These are phyloP conservation scores for Panopea generosa DNA, from an alignment of 2,888 invertebrate species.

Conservation along the genomic window DNA sequence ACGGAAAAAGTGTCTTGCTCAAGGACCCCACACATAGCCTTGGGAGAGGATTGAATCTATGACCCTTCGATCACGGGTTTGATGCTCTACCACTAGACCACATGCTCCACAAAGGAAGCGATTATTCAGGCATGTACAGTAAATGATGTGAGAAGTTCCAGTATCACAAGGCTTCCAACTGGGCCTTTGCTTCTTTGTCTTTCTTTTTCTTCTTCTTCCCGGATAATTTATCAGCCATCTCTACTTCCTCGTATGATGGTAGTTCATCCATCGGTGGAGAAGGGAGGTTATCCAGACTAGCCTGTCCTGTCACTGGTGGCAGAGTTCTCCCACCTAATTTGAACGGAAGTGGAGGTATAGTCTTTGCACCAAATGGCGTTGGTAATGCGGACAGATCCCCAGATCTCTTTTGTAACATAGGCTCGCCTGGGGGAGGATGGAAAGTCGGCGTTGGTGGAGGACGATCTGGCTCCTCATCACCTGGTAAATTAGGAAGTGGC, in stretches of 20 bases:
- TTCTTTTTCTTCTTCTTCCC: slow-evolving; percentile 63
- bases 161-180: slow-evolving; percentile 55
- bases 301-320: slow-evolving; percentile 29
- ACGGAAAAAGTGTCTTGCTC: too few relatives aligned
- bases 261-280: slow-evolving; percentile 56
- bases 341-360: slow-evolving; percentile 53
- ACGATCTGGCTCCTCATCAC: slow-evolving; percentile 36
- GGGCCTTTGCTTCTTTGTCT: slow-evolving; percentile 36
- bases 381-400: slow-evolving; percentile 58
- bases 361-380: slow-evolving; percentile 47
- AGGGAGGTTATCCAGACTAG: slow-evolving; percentile 63
- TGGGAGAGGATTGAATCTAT: too few relatives aligned
- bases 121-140: too few relatives aligned
- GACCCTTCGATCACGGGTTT: too few relatives aligned
- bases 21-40: too few relatives aligned
- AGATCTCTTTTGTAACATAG: slow-evolving; percentile 50
- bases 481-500: slow-evolving; percentile 36
- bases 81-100: too few relatives aligned
- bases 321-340: slow-evolving; percentile 42
- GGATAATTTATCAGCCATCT: slow-evolving; percentile 65
- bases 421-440: slow-evolving; percentile 66
- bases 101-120: too few relatives aligned
- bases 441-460: slow-evolving; percentile 62
- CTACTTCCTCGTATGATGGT: slow-evolving; percentile 63
- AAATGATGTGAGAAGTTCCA: too few relatives aligned